Evolutionary conservation across 1,140 invertebrate species (phyloP).

Genomic region (Philotrypesis tridentata): DNA sequence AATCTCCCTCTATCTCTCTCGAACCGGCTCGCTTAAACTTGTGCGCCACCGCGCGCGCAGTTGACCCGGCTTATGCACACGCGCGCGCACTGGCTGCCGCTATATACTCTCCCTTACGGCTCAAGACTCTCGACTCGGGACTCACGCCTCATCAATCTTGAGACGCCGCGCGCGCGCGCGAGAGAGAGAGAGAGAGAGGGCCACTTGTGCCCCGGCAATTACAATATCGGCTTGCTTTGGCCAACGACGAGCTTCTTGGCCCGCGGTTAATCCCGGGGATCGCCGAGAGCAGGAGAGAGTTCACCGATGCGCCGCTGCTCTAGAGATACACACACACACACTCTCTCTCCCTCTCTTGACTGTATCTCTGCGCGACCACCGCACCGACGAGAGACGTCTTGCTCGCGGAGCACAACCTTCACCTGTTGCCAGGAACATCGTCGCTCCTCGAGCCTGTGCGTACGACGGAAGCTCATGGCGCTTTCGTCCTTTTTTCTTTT

Average conservation of each 20-base stretch:
- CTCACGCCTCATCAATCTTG: conserved; percentile 72
- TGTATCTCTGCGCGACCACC: conserved; percentile 59
- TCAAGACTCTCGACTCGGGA: conserved; percentile 40
- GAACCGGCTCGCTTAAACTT: neutral
- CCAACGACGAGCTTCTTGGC: conserved; percentile 65
- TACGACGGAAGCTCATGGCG: no score
- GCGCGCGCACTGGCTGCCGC: neutral
- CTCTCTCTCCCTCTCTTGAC: no score
- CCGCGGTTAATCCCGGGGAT: conserved; percentile 64
- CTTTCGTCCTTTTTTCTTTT: no score
- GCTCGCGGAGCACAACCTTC: conserved; percentile 50
- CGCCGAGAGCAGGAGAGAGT: conserved; percentile 48
- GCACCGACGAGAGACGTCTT: no score
- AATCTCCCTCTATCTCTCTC: conserved; percentile 17
- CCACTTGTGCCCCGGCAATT: conserved; percentile 70
- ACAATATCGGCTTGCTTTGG: conserved; percentile 71
- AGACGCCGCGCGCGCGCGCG: no score
- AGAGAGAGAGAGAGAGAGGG: conserved; percentile 41
- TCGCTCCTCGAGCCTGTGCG: no score
- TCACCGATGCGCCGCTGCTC: conserved; percentile 42
- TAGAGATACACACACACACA: conserved; percentile 57
- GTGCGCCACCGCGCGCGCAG: no score
- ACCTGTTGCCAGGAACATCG: conserved; percentile 66
- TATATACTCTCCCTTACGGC: neutral
- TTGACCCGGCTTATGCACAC: conserved; percentile 11